Percentiles rank a stretch among this genome's conserved stretches.
Evolutionary conservation across 2,888 invertebrate genomes (phyloP).

Genomic region (Tachina fera): DNA sequence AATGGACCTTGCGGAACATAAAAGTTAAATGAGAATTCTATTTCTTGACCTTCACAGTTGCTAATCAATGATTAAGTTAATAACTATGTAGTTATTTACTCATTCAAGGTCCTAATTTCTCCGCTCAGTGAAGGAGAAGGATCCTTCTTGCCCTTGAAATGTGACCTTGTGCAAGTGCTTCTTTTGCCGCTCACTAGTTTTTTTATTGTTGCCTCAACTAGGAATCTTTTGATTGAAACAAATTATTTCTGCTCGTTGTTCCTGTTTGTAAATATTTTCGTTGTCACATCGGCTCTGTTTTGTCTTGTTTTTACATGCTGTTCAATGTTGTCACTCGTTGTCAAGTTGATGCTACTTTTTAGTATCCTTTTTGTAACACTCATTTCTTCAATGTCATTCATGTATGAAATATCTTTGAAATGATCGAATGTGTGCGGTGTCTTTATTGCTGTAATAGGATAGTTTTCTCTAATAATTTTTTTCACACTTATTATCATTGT

Average conservation of each 20-base stretch:
- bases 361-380: slow-evolving; percentile 4
- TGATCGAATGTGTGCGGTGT: slow-evolving; percentile 10
- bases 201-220: neutral
- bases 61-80: slow-evolving; percentile 62
- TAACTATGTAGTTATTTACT: slow-evolving; percentile 37
- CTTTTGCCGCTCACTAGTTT: neutral
- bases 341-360: slow-evolving; percentile 72
- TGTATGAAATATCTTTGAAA: slow-evolving; percentile 31
- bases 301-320: slow-evolving; percentile 70
- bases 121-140: slow-evolving; percentile 20
- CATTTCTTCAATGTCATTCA: slow-evolving; percentile 74
- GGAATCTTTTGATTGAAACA: slow-evolving; percentile 29
- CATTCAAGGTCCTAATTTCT: slow-evolving; percentile 45
- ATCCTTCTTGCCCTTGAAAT: slow-evolving; percentile 11
- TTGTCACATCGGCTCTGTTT: slow-evolving; percentile 73
- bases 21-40: neutral
- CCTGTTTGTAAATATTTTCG: slow-evolving; percentile 77
- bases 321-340: slow-evolving; percentile 71
- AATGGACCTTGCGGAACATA: slow-evolving; percentile 28
- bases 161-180: slow-evolving; percentile 73
- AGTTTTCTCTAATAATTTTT: slow-evolving; percentile 52
- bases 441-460: slow-evolving; percentile 7
- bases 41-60: slow-evolving; percentile 65
- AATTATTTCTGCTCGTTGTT: slow-evolving; percentile 69
- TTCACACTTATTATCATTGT: slow-evolving; percentile 68